Evolutionary conservation across 2,113 vertebrate genomes (phyloP).

Genomic region (Tamias sibiricus): DNA sequence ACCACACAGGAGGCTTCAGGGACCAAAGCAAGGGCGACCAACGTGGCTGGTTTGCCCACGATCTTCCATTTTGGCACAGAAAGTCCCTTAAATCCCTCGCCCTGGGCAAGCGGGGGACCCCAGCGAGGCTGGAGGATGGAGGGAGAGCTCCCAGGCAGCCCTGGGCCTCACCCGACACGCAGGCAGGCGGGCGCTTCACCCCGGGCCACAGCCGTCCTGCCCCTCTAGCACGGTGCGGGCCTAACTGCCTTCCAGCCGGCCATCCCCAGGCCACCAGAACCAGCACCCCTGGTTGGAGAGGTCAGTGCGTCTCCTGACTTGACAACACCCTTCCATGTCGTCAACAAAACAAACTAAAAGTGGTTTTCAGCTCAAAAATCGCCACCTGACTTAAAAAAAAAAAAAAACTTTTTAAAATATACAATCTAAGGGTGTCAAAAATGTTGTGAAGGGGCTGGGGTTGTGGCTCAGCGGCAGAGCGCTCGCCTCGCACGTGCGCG

Average conservation of each 20-base stretch:
- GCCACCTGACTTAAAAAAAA: not conserved
- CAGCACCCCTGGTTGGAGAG: fast-evolving
- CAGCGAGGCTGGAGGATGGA: fast-evolving
- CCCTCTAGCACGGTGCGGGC: not conserved
- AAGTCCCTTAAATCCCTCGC: not conserved
- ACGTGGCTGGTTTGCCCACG: not conserved
- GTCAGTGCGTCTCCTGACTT: fast-evolving
- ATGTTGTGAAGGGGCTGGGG: too few relatives aligned
- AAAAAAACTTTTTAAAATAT: too few relatives aligned
- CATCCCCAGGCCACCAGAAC: not conserved
- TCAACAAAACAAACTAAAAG: not conserved
- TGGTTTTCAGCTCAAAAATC: not conserved
- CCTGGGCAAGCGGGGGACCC: not conserved
- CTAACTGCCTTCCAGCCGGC: too few relatives aligned
- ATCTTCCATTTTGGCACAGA: too few relatives aligned
- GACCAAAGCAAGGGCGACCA: not conserved
- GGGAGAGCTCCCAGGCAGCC: too few relatives aligned
- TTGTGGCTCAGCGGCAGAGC: too few relatives aligned
- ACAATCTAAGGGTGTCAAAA: too few relatives aligned
- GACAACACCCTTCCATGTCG: fast-evolving
- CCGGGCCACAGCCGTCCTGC: not conserved
- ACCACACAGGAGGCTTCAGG: not conserved
- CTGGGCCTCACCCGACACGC: too few relatives aligned
- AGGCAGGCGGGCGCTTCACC: not conserved
- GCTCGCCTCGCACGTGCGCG: too few relatives aligned